Evolutionary conservation across 2,797 vertebrate genomes (phyloP), one percentile per base, ranked within the genome.

Genomic region (Malacoctenus gilli): DNA sequence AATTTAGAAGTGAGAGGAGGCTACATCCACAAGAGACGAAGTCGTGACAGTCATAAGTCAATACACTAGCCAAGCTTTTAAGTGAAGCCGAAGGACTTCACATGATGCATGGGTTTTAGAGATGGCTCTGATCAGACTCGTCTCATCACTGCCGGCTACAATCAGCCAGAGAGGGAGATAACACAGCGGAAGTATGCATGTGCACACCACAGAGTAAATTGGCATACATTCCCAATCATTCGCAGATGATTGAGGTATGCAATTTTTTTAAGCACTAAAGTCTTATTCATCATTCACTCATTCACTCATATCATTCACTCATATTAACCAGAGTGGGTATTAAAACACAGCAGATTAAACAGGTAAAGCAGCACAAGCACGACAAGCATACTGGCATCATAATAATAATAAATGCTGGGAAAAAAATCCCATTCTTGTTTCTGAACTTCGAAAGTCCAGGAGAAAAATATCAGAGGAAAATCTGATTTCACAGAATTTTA

Each of bases 41-140:
- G 51, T 19, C 69, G 54, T 58, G 52, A 75, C 64, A 79, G 73
- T 67, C 74, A 69, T 76, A 71, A 69, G 61, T 83, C 83, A 84
- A 65, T 40, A 56, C 28, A 25, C 69, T 48, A 39, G 58, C 71
- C 63, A 70, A 59, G 75, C 67, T 81, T 87, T 85, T 79, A 85
- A 85, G 85, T 80, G 41, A 86, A 73, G 43, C 22, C 57, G 44
- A 73, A 49, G 49, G 65, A 68, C 46, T 28, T 41, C 47, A 31
- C n/a, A 43, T 68, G 68, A 78, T 62, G 59, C 61, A 61, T 36
- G 56, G 69, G 68, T 22, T 55, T 52, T 34, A n/a, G 25, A 59
- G 56, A 66, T 60, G 3, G 1, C 37, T 41, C 64, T 31, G 32
- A 55, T 37, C 13, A 1, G 31, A 25, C 53, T 65, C 49, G 25